Base-by-base conservation (phyloP, 1,140 invertebrate species). In the Magallana angulata region DNA sequence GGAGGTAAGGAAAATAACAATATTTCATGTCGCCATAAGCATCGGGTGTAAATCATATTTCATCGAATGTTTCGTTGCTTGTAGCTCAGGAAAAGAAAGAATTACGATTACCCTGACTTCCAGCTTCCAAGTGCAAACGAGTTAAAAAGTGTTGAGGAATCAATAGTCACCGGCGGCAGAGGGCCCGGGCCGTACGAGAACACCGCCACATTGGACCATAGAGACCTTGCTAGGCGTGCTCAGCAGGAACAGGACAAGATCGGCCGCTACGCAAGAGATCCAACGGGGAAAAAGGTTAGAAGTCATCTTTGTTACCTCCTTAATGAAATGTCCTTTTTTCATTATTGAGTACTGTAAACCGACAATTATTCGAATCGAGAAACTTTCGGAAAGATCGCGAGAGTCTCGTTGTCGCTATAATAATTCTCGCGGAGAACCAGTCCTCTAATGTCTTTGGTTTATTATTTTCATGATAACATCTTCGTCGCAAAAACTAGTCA, bases 171-270 rank as follows among this genome's bases (percentile, higher is more conserved):
- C 36, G 36, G 36, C 36, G 36, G 36, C 6, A 30, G 68, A 76
- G 24, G 36, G 24, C 68, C 68, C 6, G 24, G 68, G 12, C 7
- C 68, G 3, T 76, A 76, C 68, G 68, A 76, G 24, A 76, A 76
- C 24, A 76, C 68, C 12, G 68, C 68, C 68, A 76, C 68, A 30
- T 30, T 76, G 36, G 68, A 76, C 24, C 68, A 76, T 11, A 36
- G 68, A 76, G 12, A 24, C 11, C 12, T 76, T 30, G 68, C 68
- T 30, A 76, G 24, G 12, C 24, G 68, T 4, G 68, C 68, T 36
- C 68, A 76, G 24, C 68, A 76, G 11, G 68, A 76, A 24, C 68
- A 76, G 14, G 68, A 76, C 68, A 76, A 76, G 68, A 76, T 30
- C 24, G 68, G 68, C 24, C 68, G 68, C 9, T 76, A 76, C 24